Evolutionary conservation across 2,888 invertebrate species (phyloP).

Genomic region (Hydraecia micacea): DNA sequence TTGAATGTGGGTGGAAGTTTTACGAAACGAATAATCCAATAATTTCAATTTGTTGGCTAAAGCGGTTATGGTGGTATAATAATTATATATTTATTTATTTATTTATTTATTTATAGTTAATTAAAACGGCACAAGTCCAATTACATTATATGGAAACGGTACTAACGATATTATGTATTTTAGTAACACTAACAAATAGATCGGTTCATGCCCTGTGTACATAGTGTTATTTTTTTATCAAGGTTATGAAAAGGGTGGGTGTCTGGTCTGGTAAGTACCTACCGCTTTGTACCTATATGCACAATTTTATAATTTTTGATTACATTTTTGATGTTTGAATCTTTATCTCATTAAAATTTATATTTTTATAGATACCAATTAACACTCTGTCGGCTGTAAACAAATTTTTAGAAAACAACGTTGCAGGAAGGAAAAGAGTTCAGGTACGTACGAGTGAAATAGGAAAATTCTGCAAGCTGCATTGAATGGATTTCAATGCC

Average conservation of each 20-base stretch:
- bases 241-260: conserved; percentile 1
- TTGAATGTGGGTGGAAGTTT: neutral
- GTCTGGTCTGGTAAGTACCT: conserved; percentile 49
- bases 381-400: conserved; percentile 92
- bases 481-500: conserved; percentile 2
- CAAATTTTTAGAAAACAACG: conserved; percentile 90
- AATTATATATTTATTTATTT: no score
- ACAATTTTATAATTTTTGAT: neutral
- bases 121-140: no score
- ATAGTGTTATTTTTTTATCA: conserved; percentile 1
- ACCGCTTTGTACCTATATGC: conserved; percentile 25
- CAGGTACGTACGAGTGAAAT: conserved; percentile 73
- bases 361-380: conserved; percentile 91
- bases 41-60: neutral
- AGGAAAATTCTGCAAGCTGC: neutral
- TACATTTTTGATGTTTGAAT: neutral
- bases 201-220: neutral
- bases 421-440: conserved; percentile 78
- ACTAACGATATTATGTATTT: neutral
- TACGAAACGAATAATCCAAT: neutral
- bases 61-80: neutral
- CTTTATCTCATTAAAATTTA: neutral
- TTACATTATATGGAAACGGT: no score
- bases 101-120: no score
- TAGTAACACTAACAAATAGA: conserved; percentile 11